phyloP scores from a whole-genome alignment of 2,113 vertebrate genomes.

The Pampusana beccarii region DNA sequence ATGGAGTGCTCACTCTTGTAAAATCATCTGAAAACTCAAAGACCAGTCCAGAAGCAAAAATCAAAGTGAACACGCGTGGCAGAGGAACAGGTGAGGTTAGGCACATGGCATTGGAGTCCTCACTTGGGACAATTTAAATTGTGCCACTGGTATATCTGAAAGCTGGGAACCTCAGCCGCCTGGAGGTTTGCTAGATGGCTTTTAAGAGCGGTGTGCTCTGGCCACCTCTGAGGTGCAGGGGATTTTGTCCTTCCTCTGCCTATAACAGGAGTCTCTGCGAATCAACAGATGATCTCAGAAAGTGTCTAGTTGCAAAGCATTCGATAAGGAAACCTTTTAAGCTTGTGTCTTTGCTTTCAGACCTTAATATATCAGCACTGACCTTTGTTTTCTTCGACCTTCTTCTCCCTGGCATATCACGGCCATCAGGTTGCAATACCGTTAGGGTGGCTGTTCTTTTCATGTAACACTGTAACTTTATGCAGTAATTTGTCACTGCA shows the following conservation, averaged over 20 bases:
- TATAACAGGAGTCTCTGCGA: background rate
- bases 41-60: background rate
- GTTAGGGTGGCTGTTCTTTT: background rate
- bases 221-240: background rate
- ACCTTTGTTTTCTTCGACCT: conserved; percentile 20
- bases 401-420: background rate
- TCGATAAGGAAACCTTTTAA: background rate
- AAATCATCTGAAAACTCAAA: background rate
- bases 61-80: background rate
- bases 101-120: background rate
- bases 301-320: background rate
- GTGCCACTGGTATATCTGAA: background rate
- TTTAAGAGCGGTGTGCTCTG: background rate
- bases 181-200: background rate
- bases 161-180: background rate
- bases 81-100: background rate
- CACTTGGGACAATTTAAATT: background rate
- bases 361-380: background rate
- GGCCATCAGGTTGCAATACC: background rate
- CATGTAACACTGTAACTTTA: background rate
- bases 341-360: background rate
- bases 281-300: background rate
- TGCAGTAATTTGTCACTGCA: background rate
- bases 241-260: background rate
- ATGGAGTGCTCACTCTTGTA: background rate